Base-by-base conservation (phyloP, 2,888 invertebrate genomes). In the Pteria penguin region DNA sequence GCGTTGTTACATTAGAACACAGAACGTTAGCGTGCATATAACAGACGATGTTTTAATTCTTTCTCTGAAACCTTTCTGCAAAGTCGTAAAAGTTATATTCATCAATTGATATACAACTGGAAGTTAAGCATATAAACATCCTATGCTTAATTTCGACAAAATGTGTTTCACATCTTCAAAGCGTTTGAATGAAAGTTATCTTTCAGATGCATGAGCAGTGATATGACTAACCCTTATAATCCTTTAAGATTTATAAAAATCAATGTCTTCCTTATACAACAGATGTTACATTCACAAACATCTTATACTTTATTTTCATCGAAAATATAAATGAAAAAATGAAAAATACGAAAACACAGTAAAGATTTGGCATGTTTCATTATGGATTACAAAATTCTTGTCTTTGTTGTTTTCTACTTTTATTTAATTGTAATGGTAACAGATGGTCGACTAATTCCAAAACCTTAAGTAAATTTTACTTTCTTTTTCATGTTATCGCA, bases 351-450 rank as follows among this genome's bases (percentile, higher is more conserved):
- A 29, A 26, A 26, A n/a, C 4, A 60, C n/a, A n/a, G n/a, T n/a
- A n/a, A 60, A 26, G 27, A 26, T 60, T 60, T 27, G 24, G 11
- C 22, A 60, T 60, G 60, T 60, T 11, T n/a, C 11, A 4, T 60
- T 11, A 60, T 26, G 60, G 27, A 60, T 60, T 60, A 60, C 27
- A 60, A 26, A 60, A 26, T 60, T 26, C 60, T 27, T 60, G 11
- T 29, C 60, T 60, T 60, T 60, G 60, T 60, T 60, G 60, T 26
- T 60, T 60, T 60, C 60, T 26, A 8, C 8, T 60, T 60, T 60
- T 26, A 60, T 60, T 60, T 60, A 27, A 60, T 60, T 60, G 27
- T 60, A 60, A 26, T 22, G 60, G 60, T 27, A 27, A 27, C 60
- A 60, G 60, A 60, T 60, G 60, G 60, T 27, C 11, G 22, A 26